Percentiles rank a stretch among this genome's conserved stretches.
Evolutionary conservation across 1,140 invertebrate genomes (phyloP).

Genomic region (Halictus rubicundus): DNA sequence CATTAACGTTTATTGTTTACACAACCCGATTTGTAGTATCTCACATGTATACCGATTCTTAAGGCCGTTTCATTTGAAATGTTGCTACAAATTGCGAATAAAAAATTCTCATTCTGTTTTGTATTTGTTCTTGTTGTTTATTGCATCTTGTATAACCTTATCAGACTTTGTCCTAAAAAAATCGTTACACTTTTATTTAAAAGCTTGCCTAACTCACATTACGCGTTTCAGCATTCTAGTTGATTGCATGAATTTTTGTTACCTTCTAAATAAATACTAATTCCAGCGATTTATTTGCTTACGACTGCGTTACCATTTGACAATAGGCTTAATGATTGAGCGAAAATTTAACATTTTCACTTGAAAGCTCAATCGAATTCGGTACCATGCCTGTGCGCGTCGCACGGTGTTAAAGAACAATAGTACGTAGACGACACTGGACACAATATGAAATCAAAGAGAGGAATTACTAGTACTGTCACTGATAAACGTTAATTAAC

Average conservation of each 20-base stretch:
- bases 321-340: slow-evolving; percentile 24
- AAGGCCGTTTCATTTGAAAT: too few species aligned
- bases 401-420: slow-evolving; percentile 32
- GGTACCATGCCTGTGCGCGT: not conserved
- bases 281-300: not conserved
- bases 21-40: too few species aligned
- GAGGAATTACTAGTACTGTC: slow-evolving; percentile 28
- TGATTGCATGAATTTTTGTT: not conserved
- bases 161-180: too few species aligned
- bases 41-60: too few species aligned
- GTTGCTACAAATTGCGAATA: too few species aligned
- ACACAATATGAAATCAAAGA: slow-evolving; percentile 37
- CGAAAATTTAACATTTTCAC: slow-evolving; percentile 36
- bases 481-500: slow-evolving; percentile 25
- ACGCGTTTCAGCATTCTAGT: not conserved
- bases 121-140: too few species aligned
- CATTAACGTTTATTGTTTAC: too few species aligned
- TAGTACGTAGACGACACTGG: slow-evolving; percentile 5
- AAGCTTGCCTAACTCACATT: not conserved
- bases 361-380: slow-evolving; percentile 27
- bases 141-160: too few species aligned
- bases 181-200: too few species aligned
- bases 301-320: slow-evolving; percentile 1
- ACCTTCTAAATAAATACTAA: not conserved
- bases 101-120: too few species aligned